These are phyloP conservation scores for Hypanus sabinus DNA, from an alignment of 2,113 vertebrate genomes.

Conservation along the genomic window DNA sequence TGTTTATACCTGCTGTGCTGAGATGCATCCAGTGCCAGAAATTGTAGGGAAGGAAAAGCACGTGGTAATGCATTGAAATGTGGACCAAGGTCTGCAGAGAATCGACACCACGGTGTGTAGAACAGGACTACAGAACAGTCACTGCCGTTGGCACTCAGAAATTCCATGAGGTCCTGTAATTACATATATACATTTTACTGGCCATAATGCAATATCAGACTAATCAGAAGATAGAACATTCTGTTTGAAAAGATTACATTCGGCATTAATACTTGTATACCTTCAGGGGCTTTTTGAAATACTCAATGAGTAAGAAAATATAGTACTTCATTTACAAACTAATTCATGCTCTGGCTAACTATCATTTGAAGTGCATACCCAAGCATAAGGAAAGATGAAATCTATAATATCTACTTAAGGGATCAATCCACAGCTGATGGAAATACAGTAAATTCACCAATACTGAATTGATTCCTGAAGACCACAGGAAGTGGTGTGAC, in stretches of 20 bases:
- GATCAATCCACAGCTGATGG: no score
- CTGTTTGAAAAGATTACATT: not conserved
- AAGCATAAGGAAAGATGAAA: no score
- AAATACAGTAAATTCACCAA: no score
- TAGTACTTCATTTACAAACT: not conserved
- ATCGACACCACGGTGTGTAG: conserved; percentile 90
- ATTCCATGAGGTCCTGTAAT: conserved; percentile 87
- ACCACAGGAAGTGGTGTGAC: no score
- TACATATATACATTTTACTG: not conserved
- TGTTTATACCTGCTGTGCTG: conserved; percentile 86
- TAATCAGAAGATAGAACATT: not conserved
- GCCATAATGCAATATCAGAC: no score
- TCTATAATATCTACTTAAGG: no score
- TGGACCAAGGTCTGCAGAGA: conserved; percentile 83
- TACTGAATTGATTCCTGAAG: no score
- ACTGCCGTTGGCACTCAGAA: conserved; percentile 79
- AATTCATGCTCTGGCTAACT: no score
- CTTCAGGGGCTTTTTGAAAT: not conserved
- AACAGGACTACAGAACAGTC: conserved; percentile 90
- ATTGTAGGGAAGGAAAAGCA: conserved; percentile 81
- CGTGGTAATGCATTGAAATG: conserved; percentile 91
- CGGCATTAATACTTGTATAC: not conserved
- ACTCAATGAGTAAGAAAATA: not conserved
- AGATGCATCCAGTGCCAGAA: conserved; percentile 87
- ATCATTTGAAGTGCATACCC: no score